Evolutionary conservation across 2,113 vertebrate genomes (phyloP), one percentile per base, ranked within the genome.

Genomic region (Tetrao urogallus): DNA sequence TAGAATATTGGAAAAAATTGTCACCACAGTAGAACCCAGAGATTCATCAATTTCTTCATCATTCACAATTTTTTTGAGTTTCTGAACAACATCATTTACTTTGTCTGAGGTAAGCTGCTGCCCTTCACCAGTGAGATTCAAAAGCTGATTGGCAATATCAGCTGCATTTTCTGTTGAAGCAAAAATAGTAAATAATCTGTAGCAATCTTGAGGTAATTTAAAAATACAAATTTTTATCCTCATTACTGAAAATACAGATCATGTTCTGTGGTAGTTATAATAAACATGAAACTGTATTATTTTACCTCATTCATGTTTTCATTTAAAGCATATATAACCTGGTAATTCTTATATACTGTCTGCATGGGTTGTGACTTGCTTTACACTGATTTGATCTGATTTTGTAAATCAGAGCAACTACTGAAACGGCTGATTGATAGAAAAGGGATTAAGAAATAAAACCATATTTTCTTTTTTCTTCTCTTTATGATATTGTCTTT

Each of bases 1-100:
- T 94, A 99, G 98, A 87, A 99, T 98, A 86, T 99, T 99, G 89
- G 99, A 99, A 98, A 99, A 98, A 95, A 99, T 98, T 72, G 97
- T 98, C 95, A 99, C 97, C 34, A 99, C 98, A 0, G 98, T 98
- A 78, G 96, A 98, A 38, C 99, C 99, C 58, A 99, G 91, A 6
- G 97, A 95, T 75, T 95, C 85, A 96, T 99, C 98, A 76, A 99
- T 99, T 95, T 98, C 98, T 57, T 98, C 98, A 80, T 99, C 97
- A 1, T 97, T 98, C 54, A 99, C 98, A 86, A 99, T 98, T 95
- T 98, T 98, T 94, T 99, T 98, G 58, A 99, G 98, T 88, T 98
- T 98, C 17, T 97, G 97, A 72, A 99, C 98, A 63, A 99, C 98
- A 10, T 98, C 97, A 28, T 98, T 98, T 61, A 99, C 99, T 97